Evolutionary conservation across 1,140 invertebrate species (phyloP), one percentile per base, ranked within the genome.

Genomic region (Halyomorpha halys): DNA sequence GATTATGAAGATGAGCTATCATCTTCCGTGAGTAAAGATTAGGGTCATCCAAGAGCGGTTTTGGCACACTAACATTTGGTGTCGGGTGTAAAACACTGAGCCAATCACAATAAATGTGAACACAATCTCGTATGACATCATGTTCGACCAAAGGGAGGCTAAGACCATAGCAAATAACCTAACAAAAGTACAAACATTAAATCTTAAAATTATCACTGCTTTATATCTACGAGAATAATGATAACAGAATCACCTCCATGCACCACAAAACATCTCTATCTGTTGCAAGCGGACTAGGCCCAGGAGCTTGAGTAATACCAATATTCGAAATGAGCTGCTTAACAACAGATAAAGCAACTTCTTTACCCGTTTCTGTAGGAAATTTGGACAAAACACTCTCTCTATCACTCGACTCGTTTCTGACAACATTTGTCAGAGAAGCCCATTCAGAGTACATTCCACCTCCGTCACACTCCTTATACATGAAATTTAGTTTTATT

Each of bases 61-160:
- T 83, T 0, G 94, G 94, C 19, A 97, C 88, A 69, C 85, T 84
- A 68, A 87, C 80, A 70, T 90, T 89, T 2, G 91, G 89, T 65
- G 79, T 73, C 1, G 90, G 86, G 69, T 94, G 82, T 59, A 96
- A 77, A 0, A 92, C 89, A 0, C 88, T 87, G 27, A 98, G 76
- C 95, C 95, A 98, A 72, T 97, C 94, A 75, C 93, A 97, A 73
- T 97, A 98, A 23, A 98, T 87, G 75, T 91, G 91, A 11, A 97
- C 94, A 76, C 94, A 98, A 75, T 97, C 94, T 68, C 93, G 85
- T 47, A 98, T 88, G 0, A 91, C 90, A 69, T 97, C 94, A 74
- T 95, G 91, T 74, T 97, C 93, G 44, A 82, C 79, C 14, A 97
- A 73, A 0, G 93, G 92, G 39, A 98, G 76, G 39, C 90, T 91